Evolutionary conservation across 2,888 invertebrate species (phyloP), one percentile per base, ranked within the genome.

Genomic region (Phengaris alcon): DNA sequence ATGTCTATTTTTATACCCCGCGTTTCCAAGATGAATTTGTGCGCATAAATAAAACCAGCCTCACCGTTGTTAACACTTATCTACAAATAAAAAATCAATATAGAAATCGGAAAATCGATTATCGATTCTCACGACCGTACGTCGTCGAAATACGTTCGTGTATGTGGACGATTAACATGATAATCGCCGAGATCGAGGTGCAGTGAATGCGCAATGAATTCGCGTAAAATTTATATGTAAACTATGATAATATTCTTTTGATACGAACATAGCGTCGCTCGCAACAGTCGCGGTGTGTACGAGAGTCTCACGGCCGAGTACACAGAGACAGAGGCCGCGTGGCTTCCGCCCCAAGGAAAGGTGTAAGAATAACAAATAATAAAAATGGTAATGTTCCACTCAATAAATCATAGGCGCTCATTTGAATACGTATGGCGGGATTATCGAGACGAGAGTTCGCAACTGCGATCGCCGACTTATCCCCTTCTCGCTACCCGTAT

Each of bases 351-450:
- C 92, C 84, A 86, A 81, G 85, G 85, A 89, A 90, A 90, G 89
- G 90, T 90, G 90, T 89, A 93, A 93, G 90, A 94, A 94, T 93
- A 94, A 94, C 93, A 94, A 94, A 94, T 93, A 94, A 93, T 94
- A 93, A 93, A 93, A 93, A 93, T 94, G 93, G 88, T 90, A 93
- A 94, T 93, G 91, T 92, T 93, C 93, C 93, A 94, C 94, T 94
- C 93, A 92, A 94, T 93, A 94, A 94, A 94, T 93, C 93, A 94
- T 91, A 90, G 89, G 88, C 83, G 85, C 91, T 93, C 92, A 93
- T 93, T 93, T 93, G 92, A 91, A 93, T 93, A 90, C 90, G 85
- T 90, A 91, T 92, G 83, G 87, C 84, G 85, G 89, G 91, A 92
- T 93, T 91, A 93, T 90, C 87, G 87, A 88, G 90, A 89, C 88